Conservation (phyloP, 2,888 invertebrate genomes). For the Himalopsyche anomala region DNA sequence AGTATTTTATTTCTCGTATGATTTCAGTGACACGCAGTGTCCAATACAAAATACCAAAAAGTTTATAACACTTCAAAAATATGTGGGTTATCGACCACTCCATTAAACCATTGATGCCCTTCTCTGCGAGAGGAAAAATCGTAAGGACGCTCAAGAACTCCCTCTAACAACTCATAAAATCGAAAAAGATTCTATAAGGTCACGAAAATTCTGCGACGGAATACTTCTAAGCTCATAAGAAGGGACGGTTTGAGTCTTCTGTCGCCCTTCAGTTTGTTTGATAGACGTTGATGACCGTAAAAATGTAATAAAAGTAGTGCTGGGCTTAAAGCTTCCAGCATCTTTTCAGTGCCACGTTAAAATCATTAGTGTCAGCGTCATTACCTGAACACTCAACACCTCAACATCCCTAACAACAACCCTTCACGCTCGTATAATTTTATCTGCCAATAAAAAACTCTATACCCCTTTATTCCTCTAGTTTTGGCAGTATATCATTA, state of each 20-base stretch:
- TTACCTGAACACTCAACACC: slow-evolving; percentile 27
- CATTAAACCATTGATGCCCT: too few relatives aligned
- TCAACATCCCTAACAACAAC: slow-evolving; percentile 3
- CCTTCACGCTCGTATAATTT: slow-evolving; percentile 21
- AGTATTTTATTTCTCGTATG: too few relatives aligned
- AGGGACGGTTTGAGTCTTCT: slow-evolving; percentile 35
- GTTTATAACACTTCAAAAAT: too few relatives aligned
- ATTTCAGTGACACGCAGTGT: too few relatives aligned
- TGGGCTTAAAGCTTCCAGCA: slow-evolving; percentile 14
- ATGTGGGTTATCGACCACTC: too few relatives aligned
- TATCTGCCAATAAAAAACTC: neutral
- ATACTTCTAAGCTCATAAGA: slow-evolving; percentile 3
- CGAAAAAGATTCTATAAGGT: too few relatives aligned
- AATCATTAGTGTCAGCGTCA: slow-evolving; percentile 62
- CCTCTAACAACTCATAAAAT: too few relatives aligned
- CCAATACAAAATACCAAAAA: too few relatives aligned
- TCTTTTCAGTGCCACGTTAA: slow-evolving; percentile 46
- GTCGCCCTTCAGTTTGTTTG: slow-evolving; percentile 48
- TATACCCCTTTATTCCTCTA: too few relatives aligned
- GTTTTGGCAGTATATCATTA: too few relatives aligned
- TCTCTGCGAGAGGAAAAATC: too few relatives aligned
- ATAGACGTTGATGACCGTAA: slow-evolving; percentile 63
- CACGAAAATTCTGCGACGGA: neutral
- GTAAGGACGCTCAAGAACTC: too few relatives aligned
- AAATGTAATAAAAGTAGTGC: slow-evolving; percentile 62